A percentile compares a stretch with the other conserved stretches of the same genome.
Evolutionary conservation across 2,888 invertebrate species (phyloP).

Genomic region (Acrobasis consociella): DNA sequence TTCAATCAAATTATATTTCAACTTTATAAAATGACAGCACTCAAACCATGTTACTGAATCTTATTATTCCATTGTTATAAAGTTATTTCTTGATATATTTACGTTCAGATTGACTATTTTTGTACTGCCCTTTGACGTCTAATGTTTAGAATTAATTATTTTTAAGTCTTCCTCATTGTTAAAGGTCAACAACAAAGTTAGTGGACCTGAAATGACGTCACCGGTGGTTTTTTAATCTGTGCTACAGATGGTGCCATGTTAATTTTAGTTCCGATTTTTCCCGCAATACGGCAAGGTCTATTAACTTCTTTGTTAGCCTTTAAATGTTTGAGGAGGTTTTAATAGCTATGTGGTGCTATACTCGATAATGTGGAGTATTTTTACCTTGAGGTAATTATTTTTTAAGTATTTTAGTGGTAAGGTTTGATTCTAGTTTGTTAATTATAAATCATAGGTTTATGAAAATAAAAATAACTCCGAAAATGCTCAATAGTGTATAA

Average conservation of each 20-base stretch:
- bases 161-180: constrained; percentile 8
- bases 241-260: too few relatives aligned
- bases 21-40: not conserved
- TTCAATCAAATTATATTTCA: too few relatives aligned
- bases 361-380: not conserved
- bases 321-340: not conserved
- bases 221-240: too few relatives aligned
- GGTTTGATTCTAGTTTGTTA: constrained; percentile 3
- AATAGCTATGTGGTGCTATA: constrained; percentile 8
- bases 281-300: too few relatives aligned
- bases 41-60: constrained; percentile 7
- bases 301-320: too few relatives aligned
- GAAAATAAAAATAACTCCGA: not conserved
- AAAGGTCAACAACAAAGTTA: too few relatives aligned
- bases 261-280: too few relatives aligned
- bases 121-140: constrained; percentile 13
- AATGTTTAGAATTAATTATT: constrained; percentile 10
- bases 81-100: constrained; percentile 4
- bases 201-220: too few relatives aligned
- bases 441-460: constrained; percentile 8
- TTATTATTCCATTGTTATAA: not conserved
- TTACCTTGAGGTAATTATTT: not conserved
- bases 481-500: too few relatives aligned
- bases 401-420: constrained; percentile 11
- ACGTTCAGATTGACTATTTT: constrained; percentile 11